A percentile compares a stretch with the other conserved stretches of the same genome.
Evolutionary conservation across 1,140 invertebrate genomes (phyloP).

Genomic region (Euschistus heros): DNA sequence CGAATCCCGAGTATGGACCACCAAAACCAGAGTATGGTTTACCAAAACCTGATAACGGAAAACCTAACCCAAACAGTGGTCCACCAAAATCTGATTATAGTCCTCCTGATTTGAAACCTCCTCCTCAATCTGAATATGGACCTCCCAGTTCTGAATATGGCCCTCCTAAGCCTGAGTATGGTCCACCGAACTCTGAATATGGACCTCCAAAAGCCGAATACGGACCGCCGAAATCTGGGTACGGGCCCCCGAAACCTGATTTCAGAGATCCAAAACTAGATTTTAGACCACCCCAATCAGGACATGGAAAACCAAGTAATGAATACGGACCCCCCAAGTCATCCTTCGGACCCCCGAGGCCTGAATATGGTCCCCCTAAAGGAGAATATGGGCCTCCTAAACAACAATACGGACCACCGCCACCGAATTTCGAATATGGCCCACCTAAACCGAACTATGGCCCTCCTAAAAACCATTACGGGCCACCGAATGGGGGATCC

Average conservation of each 20-base stretch:
- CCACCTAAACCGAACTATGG: not conserved
- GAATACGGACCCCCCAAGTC: conserved; percentile 20
- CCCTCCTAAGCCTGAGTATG: conserved; percentile 21
- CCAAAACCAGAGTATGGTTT: conserved; percentile 22
- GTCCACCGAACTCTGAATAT: conserved; percentile 16
- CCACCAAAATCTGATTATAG: conserved; percentile 21
- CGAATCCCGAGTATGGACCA: conserved; percentile 21
- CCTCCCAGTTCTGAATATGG: conserved; percentile 15
- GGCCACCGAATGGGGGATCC: conserved; percentile 3
- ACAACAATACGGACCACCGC: not conserved
- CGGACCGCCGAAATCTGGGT: conserved; percentile 22
- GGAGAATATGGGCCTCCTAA: not conserved
- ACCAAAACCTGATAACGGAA: conserved; percentile 19
- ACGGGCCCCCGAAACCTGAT: conserved; percentile 22
- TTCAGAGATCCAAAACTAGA: conserved; percentile 19
- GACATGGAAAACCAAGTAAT: conserved; percentile 19
- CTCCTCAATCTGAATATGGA: conserved; percentile 16
- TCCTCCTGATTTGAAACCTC: conserved; percentile 6
- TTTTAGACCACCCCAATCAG: conserved; percentile 18
- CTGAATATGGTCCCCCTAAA: not conserved
- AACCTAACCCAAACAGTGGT: conserved; percentile 5
- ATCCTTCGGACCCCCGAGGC: conserved; percentile 21
- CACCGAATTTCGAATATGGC: not conserved
- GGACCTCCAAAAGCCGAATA: conserved; percentile 8
- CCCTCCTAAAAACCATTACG: conserved; percentile 2